A percentile compares a stretch with the other conserved stretches of the same genome.
These are phyloP conservation scores for Selenia dentaria DNA, from an alignment of 2,888 invertebrate species.

Conservation along the genomic window DNA sequence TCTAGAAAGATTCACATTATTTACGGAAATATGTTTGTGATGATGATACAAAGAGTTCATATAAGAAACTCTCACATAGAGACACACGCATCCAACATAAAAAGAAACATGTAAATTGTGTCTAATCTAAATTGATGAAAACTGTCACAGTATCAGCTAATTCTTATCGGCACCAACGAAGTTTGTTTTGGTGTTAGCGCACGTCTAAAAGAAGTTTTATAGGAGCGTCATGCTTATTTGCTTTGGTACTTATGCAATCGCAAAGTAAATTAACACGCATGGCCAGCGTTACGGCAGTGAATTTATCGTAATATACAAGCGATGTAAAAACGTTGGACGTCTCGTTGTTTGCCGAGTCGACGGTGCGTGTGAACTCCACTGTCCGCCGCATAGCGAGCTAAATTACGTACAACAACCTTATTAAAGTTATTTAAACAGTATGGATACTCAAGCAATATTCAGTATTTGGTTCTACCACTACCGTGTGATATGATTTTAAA, in stretches of 20 bases:
- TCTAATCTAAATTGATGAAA: no score
- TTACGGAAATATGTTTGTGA: no score
- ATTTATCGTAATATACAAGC: conserved; percentile 60
- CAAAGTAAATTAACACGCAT: conserved; percentile 58
- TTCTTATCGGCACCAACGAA: neutral
- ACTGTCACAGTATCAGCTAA: no score
- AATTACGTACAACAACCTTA: conserved; percentile 11
- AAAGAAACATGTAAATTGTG: no score
- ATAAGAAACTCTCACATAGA: no score
- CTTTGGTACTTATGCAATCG: conserved; percentile 54
- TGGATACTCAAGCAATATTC: no score
- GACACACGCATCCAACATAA: no score
- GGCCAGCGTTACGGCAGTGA: conserved; percentile 48
- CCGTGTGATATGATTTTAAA: no score
- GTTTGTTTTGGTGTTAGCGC: conserved; percentile 21
- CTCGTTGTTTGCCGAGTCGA: conserved; percentile 57
- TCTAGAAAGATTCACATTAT: no score
- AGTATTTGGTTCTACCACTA: no score
- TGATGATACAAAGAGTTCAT: no score
- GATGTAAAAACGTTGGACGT: conserved; percentile 51
- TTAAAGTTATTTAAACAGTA: conserved; percentile 4
- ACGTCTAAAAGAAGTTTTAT: conserved; percentile 24
- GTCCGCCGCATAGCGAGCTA: conserved; percentile 42
- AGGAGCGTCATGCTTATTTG: conserved; percentile 48
- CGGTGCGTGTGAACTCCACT: conserved; percentile 66